Base-by-base conservation (phyloP, 2,888 invertebrate genomes). In the Cotesia congregata region DNA sequence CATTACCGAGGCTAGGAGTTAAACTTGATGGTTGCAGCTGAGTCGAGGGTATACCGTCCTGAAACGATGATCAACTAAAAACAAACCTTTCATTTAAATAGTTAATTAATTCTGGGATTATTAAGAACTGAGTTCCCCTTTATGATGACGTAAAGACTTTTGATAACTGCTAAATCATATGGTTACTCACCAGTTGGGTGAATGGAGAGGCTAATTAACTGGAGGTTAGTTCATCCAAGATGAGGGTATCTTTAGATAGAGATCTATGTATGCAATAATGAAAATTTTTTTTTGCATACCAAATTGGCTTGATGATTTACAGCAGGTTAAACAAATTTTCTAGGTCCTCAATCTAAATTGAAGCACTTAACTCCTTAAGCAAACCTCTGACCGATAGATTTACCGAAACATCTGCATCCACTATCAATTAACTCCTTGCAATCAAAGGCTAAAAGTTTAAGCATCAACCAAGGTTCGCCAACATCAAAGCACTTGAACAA, bases 401-500 rank as follows among this genome's bases (percentile, higher is more conserved):
- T 50, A 50, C 50, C 12, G 9, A 50, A 50, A 12, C 50, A 50
- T 50, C 50, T 50, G 9, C 1, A 50, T 50, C 12, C 4, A 50
- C 50, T 9, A 50, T 50, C 50, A 50, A 30, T 30, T 30, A 30
- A 30, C 30, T 30, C 30, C 30, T 30, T 30, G 30, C 30, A 50
- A 12, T 50, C 50, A 50, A 12, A 50, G 50, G 50, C 50, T 12
- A 9, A 50, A 76, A 80, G 76, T 79, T 80, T 74, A 80, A 80
- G 77, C 80, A 79, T 77, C 12, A 12, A 78, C 73, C 76, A 68
- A 77, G 30, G 74, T 69, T 65, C 67, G 71, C 77, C 75, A 62
- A 79, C 80, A 80, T 80, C 79, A 80, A 79, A 80, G 80, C 79
- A 69, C 71, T 77, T 78, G 78, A 76, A 69, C 79, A 72, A 72